Conservation (phyloP, 1,140 invertebrate species). For the Camponotus floridanus region DNA sequence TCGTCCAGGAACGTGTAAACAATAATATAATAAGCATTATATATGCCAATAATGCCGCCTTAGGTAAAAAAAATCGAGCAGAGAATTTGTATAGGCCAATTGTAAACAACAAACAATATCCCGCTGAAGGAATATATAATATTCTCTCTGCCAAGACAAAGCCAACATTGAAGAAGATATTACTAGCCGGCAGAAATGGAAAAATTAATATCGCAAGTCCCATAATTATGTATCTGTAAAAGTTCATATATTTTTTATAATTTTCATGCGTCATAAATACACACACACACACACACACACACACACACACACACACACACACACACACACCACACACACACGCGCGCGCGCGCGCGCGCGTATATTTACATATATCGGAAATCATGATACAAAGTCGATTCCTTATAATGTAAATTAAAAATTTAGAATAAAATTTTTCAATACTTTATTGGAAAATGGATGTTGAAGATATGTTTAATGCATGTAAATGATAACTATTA, state of each 20-base stretch:
- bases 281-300: too few species aligned
- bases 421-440: too few species aligned
- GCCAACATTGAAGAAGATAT: slow-evolving; percentile 96
- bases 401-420: too few species aligned
- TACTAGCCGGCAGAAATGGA: slow-evolving; percentile 97
- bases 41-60: slow-evolving; percentile 75
- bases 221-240: slow-evolving; percentile 88
- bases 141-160: slow-evolving; percentile 96
- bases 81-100: slow-evolving; percentile 88
- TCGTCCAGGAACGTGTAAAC: slow-evolving; percentile 89
- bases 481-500: too few species aligned
- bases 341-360: too few species aligned
- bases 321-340: too few species aligned
- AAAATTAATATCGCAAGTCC: slow-evolving; percentile 91
- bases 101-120: slow-evolving; percentile 92
- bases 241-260: slow-evolving; percentile 44
- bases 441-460: too few species aligned
- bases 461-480: too few species aligned
- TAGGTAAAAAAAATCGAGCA: slow-evolving; percentile 42
- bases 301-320: too few species aligned
- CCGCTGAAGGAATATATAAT: slow-evolving; percentile 94
- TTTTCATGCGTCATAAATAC: background rate
- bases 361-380: too few species aligned
- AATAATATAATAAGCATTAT: slow-evolving; percentile 85
- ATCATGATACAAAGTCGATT: too few species aligned